These are phyloP conservation scores for Cecropterus lyciades DNA, from an alignment of 1,140 invertebrate genomes.

Conservation along the genomic window DNA sequence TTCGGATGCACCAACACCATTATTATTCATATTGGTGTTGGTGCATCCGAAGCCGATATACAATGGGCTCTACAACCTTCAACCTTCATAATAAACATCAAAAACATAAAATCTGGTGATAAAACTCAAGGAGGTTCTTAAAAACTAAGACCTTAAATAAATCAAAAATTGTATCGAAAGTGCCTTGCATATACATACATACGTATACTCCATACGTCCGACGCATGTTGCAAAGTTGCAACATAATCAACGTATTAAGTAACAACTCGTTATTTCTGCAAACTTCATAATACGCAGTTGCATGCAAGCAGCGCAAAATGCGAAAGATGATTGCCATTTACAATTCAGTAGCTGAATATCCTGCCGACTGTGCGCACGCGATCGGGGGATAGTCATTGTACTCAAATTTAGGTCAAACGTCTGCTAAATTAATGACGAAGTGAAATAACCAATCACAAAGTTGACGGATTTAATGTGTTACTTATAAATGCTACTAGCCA, in stretches of 20 bases:
- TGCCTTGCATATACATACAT: too few relatives aligned
- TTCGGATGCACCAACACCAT: too few relatives aligned
- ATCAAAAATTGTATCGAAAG: too few relatives aligned
- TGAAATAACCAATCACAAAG: not conserved
- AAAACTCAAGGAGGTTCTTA: too few relatives aligned
- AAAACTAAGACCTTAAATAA: too few relatives aligned
- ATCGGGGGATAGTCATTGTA: slow-evolving; percentile 17
- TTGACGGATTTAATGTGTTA: slow-evolving; percentile 6
- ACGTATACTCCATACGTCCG: not conserved
- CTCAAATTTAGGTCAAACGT: slow-evolving; percentile 24
- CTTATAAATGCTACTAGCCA: not conserved
- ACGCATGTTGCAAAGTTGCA: slow-evolving; percentile 30
- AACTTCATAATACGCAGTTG: slow-evolving; percentile 18
- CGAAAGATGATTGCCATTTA: slow-evolving; percentile 24
- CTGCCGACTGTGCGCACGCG: slow-evolving; percentile 17
- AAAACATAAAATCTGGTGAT: too few relatives aligned
- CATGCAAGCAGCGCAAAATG: slow-evolving; percentile 11
- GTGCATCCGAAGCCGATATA: too few relatives aligned
- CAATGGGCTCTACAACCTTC: too few relatives aligned
- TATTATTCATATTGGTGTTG: too few relatives aligned
- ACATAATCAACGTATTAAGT: slow-evolving; percentile 1
- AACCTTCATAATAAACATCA: too few relatives aligned
- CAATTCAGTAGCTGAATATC: slow-evolving; percentile 15
- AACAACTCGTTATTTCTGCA: slow-evolving; percentile 20
- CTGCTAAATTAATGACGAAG: slow-evolving; percentile 8